These are phyloP conservation scores for Melanotaenia boesemani DNA, from an alignment of 2,797 vertebrate species.

Conservation along the genomic window DNA sequence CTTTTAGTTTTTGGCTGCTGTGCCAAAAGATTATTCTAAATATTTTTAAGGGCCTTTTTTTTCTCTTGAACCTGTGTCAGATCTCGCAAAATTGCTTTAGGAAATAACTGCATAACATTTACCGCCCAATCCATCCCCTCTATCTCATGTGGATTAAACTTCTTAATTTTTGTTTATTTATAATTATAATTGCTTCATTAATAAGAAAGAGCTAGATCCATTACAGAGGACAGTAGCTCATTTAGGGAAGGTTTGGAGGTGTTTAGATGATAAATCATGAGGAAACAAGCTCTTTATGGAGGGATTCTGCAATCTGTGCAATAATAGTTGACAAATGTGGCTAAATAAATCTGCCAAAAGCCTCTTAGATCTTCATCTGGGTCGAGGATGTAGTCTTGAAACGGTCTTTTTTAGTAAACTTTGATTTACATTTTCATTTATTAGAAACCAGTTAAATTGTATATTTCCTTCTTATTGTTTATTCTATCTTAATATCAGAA, in stretches of 20 bases:
- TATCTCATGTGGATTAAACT: conserved; percentile 3
- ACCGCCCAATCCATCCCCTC: background rate
- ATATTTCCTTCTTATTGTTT: background rate
- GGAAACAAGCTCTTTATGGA: background rate
- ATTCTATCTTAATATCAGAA: conserved; percentile 16
- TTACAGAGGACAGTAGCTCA: background rate
- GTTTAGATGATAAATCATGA: background rate
- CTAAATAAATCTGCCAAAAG: background rate
- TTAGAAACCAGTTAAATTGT: background rate
- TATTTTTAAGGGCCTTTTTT: conserved; percentile 35
- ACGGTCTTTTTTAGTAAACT: conserved; percentile 1
- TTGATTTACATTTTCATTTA: conserved; percentile 12
- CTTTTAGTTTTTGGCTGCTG: conserved; percentile 56
- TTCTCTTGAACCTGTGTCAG: conserved; percentile 13
- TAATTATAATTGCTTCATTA: conserved; percentile 2
- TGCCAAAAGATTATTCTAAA: conserved; percentile 30
- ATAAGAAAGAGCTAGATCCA: background rate
- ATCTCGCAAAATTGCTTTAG: conserved; percentile 9
- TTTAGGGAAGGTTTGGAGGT: background rate
- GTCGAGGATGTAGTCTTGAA: background rate
- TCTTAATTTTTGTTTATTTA: background rate
- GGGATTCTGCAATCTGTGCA: background rate
- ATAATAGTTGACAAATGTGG: background rate
- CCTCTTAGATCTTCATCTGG: conserved; percentile 8
- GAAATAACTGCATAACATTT: background rate